Evolutionary conservation across 1,140 invertebrate genomes (phyloP).

Genomic region (Aphaenogaster rudis): DNA sequence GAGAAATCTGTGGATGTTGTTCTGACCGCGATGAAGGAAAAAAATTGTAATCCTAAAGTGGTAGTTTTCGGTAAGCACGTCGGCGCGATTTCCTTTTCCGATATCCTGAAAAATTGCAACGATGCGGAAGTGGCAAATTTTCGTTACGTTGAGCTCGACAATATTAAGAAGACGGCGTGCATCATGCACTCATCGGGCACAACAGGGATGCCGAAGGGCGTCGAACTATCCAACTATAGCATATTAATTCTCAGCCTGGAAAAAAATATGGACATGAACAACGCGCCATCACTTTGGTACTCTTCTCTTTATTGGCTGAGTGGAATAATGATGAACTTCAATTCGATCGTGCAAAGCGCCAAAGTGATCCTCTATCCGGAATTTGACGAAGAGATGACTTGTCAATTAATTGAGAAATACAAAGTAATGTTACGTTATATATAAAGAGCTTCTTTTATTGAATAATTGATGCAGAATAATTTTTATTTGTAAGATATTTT

Average conservation of each 20-base stretch:
- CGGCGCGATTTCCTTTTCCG: slow-evolving; percentile 16
- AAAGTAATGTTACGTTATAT: slow-evolving; percentile 68
- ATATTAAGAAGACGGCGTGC: slow-evolving; percentile 66
- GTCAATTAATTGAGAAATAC: slow-evolving; percentile 86
- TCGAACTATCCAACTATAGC: slow-evolving; percentile 88
- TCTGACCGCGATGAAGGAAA: slow-evolving; percentile 53
- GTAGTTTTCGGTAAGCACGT: slow-evolving; percentile 72
- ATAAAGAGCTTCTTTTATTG: background rate
- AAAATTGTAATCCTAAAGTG: slow-evolving; percentile 46
- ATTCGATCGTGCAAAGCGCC: slow-evolving; percentile 76
- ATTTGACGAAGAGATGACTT: slow-evolving; percentile 87
- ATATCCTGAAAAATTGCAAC: slow-evolving; percentile 26
- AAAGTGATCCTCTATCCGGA: slow-evolving; percentile 85
- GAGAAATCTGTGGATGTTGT: slow-evolving; percentile 45
- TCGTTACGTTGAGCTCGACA: slow-evolving; percentile 26
- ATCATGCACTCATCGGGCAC: slow-evolving; percentile 90
- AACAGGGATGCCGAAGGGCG: slow-evolving; percentile 92
- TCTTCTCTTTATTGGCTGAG: slow-evolving; percentile 80
- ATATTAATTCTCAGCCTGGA: background rate
- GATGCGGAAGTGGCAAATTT: slow-evolving; percentile 55
- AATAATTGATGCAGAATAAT: background rate
- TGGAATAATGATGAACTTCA: slow-evolving; percentile 48
- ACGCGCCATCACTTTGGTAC: slow-evolving; percentile 66
- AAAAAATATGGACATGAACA: background rate
- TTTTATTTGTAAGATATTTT: background rate